Base-by-base conservation (phyloP, 2,113 vertebrate species). In the Stegostoma tigrinum region DNA sequence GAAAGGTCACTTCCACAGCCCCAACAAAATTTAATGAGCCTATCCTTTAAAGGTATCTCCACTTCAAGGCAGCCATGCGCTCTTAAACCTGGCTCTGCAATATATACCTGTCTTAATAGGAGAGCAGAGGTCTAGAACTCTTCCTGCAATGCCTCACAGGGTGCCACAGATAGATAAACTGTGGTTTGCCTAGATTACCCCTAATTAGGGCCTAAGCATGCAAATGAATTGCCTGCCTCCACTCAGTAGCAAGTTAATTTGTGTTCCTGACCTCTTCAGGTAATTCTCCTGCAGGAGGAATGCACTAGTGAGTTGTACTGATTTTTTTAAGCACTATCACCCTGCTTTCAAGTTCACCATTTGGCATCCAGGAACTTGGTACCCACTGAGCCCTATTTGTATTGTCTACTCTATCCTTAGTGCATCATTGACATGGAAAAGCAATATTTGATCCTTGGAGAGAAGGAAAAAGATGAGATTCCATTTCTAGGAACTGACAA, bases 381-480 rank as follows among this genome's bases (percentile, higher is more conserved):
- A 34, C 30, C 72, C 6, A 12, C 30, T 83, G 80, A 38, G 89
- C 42, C 61, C 34, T 66, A 24, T 67, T 93, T 66, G 95, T 96
- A 90, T 45, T 95, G 85, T 94, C 95, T 95, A 61, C 96, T 97
- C 2, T 97, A 96, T 96, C 30, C 24, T 96, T 96, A 99, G 98
- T 98, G 98, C 94, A 97, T 98, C 66, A 98, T 99, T 97, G 98
- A 99, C 96, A 97, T 98, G 96, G 98, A 99, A 96, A 98, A 98
- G 96, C 97, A 98, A 95, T 97, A 98, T 67, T 96, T 99, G 0
- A 95, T 98, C 95, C 97, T 99, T 96, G 98, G 98, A 91, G 98
- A 97, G 96, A 96, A 14, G 4, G 97, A 97, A 23, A 98, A 97
- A 96, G 98, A 98, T 96, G 98, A 98, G 96, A 97, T 99, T 96